Conservation (phyloP, 2,888 invertebrate species). For the Taenaris catops region DNA sequence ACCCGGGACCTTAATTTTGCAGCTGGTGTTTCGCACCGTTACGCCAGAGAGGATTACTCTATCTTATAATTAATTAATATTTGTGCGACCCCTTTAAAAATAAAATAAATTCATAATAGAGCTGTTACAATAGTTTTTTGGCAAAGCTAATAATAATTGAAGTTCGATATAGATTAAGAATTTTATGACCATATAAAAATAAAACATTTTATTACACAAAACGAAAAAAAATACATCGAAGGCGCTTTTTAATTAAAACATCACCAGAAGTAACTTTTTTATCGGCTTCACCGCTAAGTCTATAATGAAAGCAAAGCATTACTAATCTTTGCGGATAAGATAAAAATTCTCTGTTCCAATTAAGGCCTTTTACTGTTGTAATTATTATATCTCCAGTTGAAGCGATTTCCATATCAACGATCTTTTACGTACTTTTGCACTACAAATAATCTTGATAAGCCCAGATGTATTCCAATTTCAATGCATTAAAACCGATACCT, state of each 20-base stretch:
- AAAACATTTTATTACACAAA: no score
- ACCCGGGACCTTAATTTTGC: no score
- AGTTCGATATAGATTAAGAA: no score
- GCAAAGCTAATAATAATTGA: no score
- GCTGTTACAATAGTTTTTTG: no score
- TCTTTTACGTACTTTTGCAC: slow-evolving; percentile 1
- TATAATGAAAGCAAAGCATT: slow-evolving; percentile 7
- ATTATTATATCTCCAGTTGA: slow-evolving; percentile 9
- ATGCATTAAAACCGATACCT: slow-evolving; percentile 32
- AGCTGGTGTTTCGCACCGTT: no score
- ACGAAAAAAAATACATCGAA: no score
- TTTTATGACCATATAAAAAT: no score
- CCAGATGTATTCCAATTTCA: slow-evolving; percentile 6
- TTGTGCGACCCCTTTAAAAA: no score
- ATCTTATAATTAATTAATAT: no score
- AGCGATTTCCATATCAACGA: slow-evolving; percentile 10
- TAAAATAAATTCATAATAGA: no score
- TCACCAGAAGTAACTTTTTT: not conserved
- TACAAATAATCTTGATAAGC: slow-evolving; percentile 6
- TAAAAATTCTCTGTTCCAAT: slow-evolving; percentile 11
- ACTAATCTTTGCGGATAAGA: slow-evolving; percentile 5
- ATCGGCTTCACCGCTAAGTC: not conserved
- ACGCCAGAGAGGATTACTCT: no score
- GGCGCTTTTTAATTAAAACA: not conserved
- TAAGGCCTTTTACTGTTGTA: slow-evolving; percentile 9